Percentiles rank a stretch among this genome's conserved stretches.
These are phyloP conservation scores for Drepanosiphum platanoidis DNA, from an alignment of 2,888 invertebrate genomes.

Conservation along the genomic window DNA sequence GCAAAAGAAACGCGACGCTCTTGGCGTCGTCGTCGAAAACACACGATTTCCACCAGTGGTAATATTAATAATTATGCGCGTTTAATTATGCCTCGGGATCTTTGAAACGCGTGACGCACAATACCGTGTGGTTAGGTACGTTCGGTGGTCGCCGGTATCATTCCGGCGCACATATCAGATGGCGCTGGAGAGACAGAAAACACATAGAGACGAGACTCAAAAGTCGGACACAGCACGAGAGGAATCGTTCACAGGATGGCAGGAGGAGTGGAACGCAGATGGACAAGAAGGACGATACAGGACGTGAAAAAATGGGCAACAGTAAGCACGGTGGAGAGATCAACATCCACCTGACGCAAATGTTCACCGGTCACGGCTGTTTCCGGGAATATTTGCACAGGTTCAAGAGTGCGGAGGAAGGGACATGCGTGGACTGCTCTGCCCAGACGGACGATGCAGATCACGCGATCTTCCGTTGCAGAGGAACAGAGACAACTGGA, in stretches of 20 bases:
- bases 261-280: conserved; percentile 14
- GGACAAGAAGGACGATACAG: no score
- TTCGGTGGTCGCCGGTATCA: conserved; percentile 23
- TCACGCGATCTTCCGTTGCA: conserved; percentile 3
- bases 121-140: no score
- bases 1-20: no score
- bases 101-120: no score
- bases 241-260: background rate
- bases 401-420: background rate
- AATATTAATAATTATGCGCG: no score
- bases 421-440: background rate
- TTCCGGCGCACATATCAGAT: conserved; percentile 1
- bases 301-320: no score
- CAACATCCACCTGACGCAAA: background rate
- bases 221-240: background rate
- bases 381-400: conserved; percentile 4
- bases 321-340: no score
- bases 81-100: no score
- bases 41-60: no score
- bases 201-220: background rate
- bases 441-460: background rate
- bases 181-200: conserved; percentile 14
- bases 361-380: background rate
- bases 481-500: background rate
- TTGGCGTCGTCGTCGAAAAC: no score